phyloP scores from a whole-genome alignment of 2,888 invertebrate species.

The Rhamphomyia laevipes region DNA sequence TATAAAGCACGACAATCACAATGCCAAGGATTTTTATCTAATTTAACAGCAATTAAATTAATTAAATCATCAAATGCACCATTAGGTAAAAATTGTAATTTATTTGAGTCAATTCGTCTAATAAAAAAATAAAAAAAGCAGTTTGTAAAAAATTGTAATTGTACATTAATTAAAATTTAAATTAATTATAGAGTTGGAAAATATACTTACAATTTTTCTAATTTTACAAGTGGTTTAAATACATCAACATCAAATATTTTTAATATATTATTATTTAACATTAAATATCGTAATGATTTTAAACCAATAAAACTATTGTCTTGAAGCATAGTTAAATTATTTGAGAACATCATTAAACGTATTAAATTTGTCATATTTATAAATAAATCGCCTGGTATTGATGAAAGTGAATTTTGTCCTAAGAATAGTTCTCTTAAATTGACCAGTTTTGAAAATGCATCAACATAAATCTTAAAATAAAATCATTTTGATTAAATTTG shows the following conservation, averaged over 20 bases:
- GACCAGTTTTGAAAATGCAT: slow-evolving; percentile 38
- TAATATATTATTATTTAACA: slow-evolving; percentile 49
- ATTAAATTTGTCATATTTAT: slow-evolving; percentile 36
- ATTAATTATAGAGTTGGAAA: neutral
- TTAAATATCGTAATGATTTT: slow-evolving; percentile 39
- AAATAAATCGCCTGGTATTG: slow-evolving; percentile 40
- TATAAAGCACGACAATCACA: slow-evolving; percentile 54
- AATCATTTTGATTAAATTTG: no score
- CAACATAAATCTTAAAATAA: slow-evolving; percentile 25
- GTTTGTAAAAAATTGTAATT: neutral
- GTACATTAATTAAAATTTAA: no score
- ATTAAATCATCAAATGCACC: slow-evolving; percentile 45
- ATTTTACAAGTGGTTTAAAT: slow-evolving; percentile 36
- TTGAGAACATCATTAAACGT: slow-evolving; percentile 44
- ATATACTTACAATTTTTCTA: slow-evolving; percentile 40
- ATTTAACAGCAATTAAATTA: slow-evolving; percentile 45
- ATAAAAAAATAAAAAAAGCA: slow-evolving; percentile 22
- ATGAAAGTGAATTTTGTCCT: slow-evolving; percentile 43
- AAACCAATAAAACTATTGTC: slow-evolving; percentile 40
- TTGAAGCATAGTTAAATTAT: slow-evolving; percentile 37
- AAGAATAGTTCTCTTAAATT: slow-evolving; percentile 42
- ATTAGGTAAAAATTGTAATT: slow-evolving; percentile 48
- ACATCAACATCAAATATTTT: slow-evolving; percentile 37
- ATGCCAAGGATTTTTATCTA: slow-evolving; percentile 52
- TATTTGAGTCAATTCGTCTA: slow-evolving; percentile 48